A percentile compares a stretch with the other conserved stretches of the same genome.
Evolutionary conservation across 2,797 vertebrate species (phyloP).

Genomic region (Hafferia zeledoni): DNA sequence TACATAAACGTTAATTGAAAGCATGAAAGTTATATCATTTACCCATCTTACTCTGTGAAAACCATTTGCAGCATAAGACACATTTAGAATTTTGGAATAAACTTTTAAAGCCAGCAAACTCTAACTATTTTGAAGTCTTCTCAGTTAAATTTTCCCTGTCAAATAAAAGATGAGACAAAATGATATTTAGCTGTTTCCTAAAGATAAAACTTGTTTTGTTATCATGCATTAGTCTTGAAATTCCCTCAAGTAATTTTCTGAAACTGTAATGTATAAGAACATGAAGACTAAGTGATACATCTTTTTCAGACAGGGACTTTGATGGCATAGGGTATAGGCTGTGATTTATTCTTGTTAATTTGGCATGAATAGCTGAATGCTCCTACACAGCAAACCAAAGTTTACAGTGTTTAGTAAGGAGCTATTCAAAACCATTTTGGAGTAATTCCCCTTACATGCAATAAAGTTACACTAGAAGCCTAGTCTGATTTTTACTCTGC

Average conservation of each 20-base stretch:
- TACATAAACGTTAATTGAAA: not conserved
- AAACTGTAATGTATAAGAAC: constrained; percentile 18
- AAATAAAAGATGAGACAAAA: constrained; percentile 25
- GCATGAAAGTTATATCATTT: not conserved
- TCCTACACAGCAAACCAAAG: not conserved
- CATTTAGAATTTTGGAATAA: not conserved
- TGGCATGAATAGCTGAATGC: not conserved
- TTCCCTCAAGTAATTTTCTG: constrained; percentile 2
- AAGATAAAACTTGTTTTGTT: constrained; percentile 9
- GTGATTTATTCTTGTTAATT: constrained; percentile 18
- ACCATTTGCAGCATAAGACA: not conserved
- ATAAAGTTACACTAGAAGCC: not conserved
- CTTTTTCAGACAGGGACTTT: not conserved
- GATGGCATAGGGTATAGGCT: not conserved
- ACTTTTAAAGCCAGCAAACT: not conserved
- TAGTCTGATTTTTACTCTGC: constrained; percentile 13
- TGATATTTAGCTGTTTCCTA: not conserved
- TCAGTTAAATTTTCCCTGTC: not conserved
- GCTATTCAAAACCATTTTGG: not conserved
- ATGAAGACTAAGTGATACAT: not conserved
- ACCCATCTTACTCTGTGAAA: not conserved
- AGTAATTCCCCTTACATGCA: not conserved
- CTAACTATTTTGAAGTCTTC: not conserved
- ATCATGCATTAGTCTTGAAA: constrained; percentile 7
- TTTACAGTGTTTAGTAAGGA: not conserved